Conservation (phyloP, 2,797 vertebrate genomes). For the Gymnodraco acuticeps region DNA sequence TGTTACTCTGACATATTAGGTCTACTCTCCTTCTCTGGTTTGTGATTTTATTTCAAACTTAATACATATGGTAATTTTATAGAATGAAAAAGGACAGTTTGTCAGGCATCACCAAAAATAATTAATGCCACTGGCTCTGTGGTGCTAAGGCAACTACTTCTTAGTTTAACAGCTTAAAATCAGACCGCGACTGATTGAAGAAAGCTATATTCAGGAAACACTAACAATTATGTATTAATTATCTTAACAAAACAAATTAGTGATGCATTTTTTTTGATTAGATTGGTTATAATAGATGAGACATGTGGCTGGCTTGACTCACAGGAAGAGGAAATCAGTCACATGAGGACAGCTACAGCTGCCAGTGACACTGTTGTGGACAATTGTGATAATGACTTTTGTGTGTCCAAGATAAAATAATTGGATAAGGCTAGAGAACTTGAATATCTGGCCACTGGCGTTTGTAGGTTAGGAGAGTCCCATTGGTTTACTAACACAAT, state of each 20-base stretch:
- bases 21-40: conserved; percentile 52
- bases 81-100: conserved; percentile 25
- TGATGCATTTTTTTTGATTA: conserved; percentile 38
- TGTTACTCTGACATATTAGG: conserved; percentile 26
- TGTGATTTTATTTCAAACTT: conserved; percentile 27
- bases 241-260: conserved; percentile 20
- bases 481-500: conserved; percentile 64
- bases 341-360: conserved; percentile 50
- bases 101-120: conserved; percentile 35
- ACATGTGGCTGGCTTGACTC: conserved; percentile 42
- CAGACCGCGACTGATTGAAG: conserved; percentile 43
- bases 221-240: conserved; percentile 36
- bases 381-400: conserved; percentile 21
- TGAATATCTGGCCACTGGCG: conserved; percentile 64
- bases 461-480: conserved; percentile 65
- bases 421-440: conserved; percentile 57
- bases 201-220: conserved; percentile 39
- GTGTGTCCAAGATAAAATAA: conserved; percentile 37
- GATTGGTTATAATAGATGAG: conserved; percentile 41
- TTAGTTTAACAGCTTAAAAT: conserved; percentile 57
- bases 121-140: conserved; percentile 51
- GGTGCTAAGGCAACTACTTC: conserved; percentile 74
- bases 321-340: conserved; percentile 45
- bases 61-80: conserved; percentile 16
- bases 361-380: conserved; percentile 49